Conservation (phyloP, 2,797 vertebrate species). For the Pachyuromys duprasi region DNA sequence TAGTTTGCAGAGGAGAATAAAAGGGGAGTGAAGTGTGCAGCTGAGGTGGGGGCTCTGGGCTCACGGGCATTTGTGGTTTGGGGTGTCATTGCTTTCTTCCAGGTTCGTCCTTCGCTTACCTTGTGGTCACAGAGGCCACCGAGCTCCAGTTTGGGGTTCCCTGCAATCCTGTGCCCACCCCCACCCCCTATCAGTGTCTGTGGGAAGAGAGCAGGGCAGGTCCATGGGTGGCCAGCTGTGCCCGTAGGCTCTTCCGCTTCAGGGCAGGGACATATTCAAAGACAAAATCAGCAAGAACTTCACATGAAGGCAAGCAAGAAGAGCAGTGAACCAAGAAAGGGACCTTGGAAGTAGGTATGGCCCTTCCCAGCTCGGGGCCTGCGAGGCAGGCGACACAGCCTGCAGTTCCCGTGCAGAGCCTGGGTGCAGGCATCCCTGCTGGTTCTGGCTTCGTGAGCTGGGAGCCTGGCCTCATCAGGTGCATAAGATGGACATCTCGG, state of each 20-base stretch:
- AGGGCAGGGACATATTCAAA: background rate
- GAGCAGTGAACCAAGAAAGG: background rate
- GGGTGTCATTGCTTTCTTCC: background rate
- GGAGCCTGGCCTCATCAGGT: background rate
- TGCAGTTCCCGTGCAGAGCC: background rate
- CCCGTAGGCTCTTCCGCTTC: too few species aligned
- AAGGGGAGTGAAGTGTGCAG: background rate
- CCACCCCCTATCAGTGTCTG: accelerated
- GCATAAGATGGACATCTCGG: background rate
- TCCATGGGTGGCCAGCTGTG: too few species aligned
- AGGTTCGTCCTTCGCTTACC: background rate
- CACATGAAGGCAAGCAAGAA: background rate
- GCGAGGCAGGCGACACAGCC: background rate
- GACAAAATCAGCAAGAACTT: background rate
- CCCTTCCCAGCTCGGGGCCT: background rate
- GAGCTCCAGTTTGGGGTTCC: too few species aligned
- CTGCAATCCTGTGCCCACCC: background rate
- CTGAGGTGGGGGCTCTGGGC: background rate
- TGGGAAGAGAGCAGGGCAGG: background rate
- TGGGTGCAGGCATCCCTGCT: too few species aligned
- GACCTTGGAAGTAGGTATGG: background rate
- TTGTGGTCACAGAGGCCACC: background rate
- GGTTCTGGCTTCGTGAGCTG: background rate
- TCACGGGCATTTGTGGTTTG: background rate
- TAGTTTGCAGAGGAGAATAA: background rate